phyloP scores from a whole-genome alignment of 2,888 invertebrate species.

The Eristalinus aeneus region DNA sequence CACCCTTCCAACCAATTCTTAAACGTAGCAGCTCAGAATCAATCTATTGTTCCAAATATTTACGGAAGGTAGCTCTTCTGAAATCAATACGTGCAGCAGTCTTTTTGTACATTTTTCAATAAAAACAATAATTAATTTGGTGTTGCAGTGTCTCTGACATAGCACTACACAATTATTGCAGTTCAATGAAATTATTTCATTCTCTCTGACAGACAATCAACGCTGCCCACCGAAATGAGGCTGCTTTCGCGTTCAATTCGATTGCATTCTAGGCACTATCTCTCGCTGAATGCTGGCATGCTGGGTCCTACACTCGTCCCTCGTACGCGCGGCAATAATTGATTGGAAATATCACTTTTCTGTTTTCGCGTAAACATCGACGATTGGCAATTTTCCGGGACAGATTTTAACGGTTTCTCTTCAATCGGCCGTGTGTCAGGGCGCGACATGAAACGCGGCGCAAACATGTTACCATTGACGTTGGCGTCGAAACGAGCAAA shows the following conservation, averaged over 20 bases:
- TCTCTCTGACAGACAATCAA: slow-evolving; percentile 37
- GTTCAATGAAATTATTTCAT: slow-evolving; percentile 42
- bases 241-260: neutral
- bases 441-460: neutral
- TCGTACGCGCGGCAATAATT: slow-evolving; percentile 36
- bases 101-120: too few species aligned
- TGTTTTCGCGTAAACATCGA: slow-evolving; percentile 57
- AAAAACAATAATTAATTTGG: neutral
- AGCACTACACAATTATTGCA: slow-evolving; percentile 42
- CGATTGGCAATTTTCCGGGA: slow-evolving; percentile 60
- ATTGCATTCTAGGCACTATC: neutral
- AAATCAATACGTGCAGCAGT: too few species aligned
- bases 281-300: neutral
- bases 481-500: neutral
- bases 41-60: too few species aligned
- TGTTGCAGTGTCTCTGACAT: slow-evolving; percentile 32
- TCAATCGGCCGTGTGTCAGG: slow-evolving; percentile 2
- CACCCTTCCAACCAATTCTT: too few species aligned
- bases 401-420: slow-evolving; percentile 60
- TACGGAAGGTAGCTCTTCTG: too few species aligned
- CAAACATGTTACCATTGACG: neutral
- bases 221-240: neutral
- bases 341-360: slow-evolving; percentile 62
- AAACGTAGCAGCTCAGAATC: too few species aligned
- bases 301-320: neutral